Percentiles rank a stretch among this genome's conserved stretches.
phyloP scores from a whole-genome alignment of 2,888 invertebrate species.

The Glyphotaelius pellucidus region DNA sequence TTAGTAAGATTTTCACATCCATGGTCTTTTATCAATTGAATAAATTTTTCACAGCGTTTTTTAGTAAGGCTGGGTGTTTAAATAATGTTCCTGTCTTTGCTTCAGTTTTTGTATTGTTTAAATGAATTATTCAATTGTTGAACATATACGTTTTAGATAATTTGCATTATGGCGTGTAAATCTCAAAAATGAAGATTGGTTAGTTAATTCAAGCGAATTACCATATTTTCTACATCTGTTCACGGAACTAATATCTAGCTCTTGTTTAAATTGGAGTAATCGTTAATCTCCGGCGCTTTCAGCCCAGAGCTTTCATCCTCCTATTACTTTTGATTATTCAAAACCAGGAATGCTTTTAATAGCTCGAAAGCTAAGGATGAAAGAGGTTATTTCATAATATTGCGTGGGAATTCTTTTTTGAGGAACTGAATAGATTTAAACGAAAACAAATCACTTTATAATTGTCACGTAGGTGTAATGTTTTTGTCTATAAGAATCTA shows the following conservation, averaged over 20 bases:
- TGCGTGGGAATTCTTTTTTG: not conserved
- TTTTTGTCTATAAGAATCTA: too few relatives aligned
- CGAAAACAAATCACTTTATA: too few relatives aligned
- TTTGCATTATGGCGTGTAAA: not conserved
- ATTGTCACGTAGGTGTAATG: too few relatives aligned
- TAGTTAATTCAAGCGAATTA: not conserved
- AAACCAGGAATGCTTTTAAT: not conserved
- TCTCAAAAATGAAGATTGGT: not conserved
- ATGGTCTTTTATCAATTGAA: too few relatives aligned
- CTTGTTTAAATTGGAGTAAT: not conserved
- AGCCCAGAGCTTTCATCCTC: not conserved
- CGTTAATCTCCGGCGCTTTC: not conserved
- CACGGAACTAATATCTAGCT: not conserved
- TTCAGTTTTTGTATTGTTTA: too few relatives aligned
- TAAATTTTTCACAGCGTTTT: too few relatives aligned
- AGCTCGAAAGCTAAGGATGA: not conserved
- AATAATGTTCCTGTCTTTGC: too few relatives aligned
- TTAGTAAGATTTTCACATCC: too few relatives aligned
- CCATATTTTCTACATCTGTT: not conserved
- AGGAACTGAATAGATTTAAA: not conserved
- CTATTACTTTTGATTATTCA: constrained; percentile 2
- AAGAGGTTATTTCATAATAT: not conserved
- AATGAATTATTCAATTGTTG: not conserved
- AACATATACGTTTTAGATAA: not conserved
- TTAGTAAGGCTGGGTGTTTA: too few relatives aligned